Base-by-base conservation (phyloP, 2,113 vertebrate species). In the Corvus hawaiiensis region DNA sequence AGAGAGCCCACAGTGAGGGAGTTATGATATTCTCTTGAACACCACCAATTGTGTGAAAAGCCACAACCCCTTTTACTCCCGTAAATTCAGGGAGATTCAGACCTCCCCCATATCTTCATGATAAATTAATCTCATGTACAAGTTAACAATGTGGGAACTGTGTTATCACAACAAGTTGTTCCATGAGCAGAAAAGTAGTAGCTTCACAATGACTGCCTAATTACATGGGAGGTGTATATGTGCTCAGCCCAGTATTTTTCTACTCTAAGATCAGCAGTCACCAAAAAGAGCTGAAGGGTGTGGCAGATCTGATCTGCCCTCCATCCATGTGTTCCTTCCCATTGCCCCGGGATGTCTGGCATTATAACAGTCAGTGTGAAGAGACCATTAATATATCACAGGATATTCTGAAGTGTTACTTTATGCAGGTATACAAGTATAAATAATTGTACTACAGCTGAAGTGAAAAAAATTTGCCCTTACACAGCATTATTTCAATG, bases 201-300 rank as follows among this genome's bases (percentile, higher is more conserved):
- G 18, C 9, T 79, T 8, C 71, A 26, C 19, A 35, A 22, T 41
- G 13, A 28, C 43, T 78, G 10, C 10, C 11, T 67, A n/a, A 39
- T 27, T 55, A 28, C 7, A 41, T 12, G 13, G 18, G 33, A 73
- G 13, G 7, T 7, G 1, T 6, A 1, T 44, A 3, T 16, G 7
- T 46, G 48, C 13, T 68, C 33, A 37, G 37, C 9, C 16, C 22
- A 33, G 2, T 16, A 35, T 22, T 63, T 52, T 9, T 1, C 17
- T 56, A 28, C 32, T 73, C 26, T 63, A 51, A 63, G 15, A 51
- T 14, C 43, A 71, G 26, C 49, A 56, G 9, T 33, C 17, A 35
- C 33, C 30, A 56, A 33, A 74, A 74, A 52, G 16, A 79, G 10
- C n/a, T 55, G 23, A 37, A 35, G 7, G 13, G 1, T 44, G 39